Evolutionary conservation across 1,140 invertebrate genomes (phyloP), one percentile per base, ranked within the genome.

Genomic region (Meloidogyne floridensis): DNA sequence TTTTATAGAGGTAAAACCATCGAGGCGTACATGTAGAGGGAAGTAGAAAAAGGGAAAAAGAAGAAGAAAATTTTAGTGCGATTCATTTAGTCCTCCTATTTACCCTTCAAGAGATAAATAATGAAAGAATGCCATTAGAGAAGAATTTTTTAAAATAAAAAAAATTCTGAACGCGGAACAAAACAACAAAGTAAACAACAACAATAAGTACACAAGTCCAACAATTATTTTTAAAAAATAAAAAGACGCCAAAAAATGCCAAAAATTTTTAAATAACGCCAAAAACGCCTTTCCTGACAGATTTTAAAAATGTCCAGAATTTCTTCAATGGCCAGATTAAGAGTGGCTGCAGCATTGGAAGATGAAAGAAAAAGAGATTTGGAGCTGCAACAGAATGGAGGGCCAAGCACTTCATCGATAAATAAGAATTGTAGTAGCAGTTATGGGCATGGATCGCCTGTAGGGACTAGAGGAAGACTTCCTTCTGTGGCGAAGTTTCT

Each of bases 281-380:
- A 47, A 10, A 32, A 53, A 4, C 6, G 9, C 3, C 42, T 3
- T n/a, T n/a, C 7, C 13, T 47, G 4, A 15, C 47, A 11, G 0
- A 51, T 71, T 20, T 42, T 18, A 73, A 43, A 70, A 20, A 89
- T 89, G 88, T 89, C 88, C 72, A 84, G 88, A 53, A 89, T 89
- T 69, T 89, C 88, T 9, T 89, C 88, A 6, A 89, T 89, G 88
- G 88, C 88, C 9, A 82, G 90, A 32, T 90, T 90, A 73, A 81
- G 89, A 42, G 76, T 80, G 59, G 85, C 79, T 18, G 85, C 76
- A 11, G 81, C 79, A n/a, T 77, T 81, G 47, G 82, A 75, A 42
- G 83, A 73, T 54, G 71, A 86, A 73, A 42, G 72, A 70, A 18
- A 82, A 54, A 15, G 18, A 10, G 15, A 80, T n/a, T 18, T 81